These are phyloP conservation scores for Cacajao melanocephalus DNA, from an alignment of 2,797 vertebrate species.

Conservation along the genomic window DNA sequence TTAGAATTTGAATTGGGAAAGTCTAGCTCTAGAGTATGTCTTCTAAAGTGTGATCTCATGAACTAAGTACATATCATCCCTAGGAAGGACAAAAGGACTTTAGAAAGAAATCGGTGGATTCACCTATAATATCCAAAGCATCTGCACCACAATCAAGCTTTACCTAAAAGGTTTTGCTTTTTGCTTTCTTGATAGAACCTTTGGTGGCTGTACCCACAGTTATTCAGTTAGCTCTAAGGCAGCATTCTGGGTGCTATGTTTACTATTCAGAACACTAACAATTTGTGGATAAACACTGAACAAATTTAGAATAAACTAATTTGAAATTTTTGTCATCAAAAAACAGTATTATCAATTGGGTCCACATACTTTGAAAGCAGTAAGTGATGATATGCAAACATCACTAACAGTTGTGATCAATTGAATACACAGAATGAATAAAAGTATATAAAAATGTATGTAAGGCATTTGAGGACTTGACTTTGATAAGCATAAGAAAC, in stretches of 20 bases:
- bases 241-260: not conserved
- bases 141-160: not conserved
- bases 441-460: conserved; percentile 6
- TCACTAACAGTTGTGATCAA: not conserved
- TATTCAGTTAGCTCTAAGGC: conserved; percentile 22
- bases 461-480: conserved; percentile 26
- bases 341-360: not conserved
- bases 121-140: not conserved
- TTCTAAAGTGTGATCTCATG: not conserved
- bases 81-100: not conserved
- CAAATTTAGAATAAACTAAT: conserved; percentile 18
- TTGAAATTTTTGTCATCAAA: not conserved
- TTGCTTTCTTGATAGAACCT: not conserved
- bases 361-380: not conserved
- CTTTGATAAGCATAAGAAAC: conserved; percentile 43
- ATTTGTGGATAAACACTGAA: not conserved
- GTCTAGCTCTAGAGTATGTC: not conserved
- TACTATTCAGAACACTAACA: conserved; percentile 20
- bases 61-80: not conserved
- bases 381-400: conserved; percentile 42
- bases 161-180: not conserved
- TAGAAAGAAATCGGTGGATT: not conserved
- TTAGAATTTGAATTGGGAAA: not conserved
- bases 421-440: conserved; percentile 24
- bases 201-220: not conserved